Evolutionary conservation across 2,888 invertebrate genomes (phyloP).

Genomic region (Folsomia candida): DNA sequence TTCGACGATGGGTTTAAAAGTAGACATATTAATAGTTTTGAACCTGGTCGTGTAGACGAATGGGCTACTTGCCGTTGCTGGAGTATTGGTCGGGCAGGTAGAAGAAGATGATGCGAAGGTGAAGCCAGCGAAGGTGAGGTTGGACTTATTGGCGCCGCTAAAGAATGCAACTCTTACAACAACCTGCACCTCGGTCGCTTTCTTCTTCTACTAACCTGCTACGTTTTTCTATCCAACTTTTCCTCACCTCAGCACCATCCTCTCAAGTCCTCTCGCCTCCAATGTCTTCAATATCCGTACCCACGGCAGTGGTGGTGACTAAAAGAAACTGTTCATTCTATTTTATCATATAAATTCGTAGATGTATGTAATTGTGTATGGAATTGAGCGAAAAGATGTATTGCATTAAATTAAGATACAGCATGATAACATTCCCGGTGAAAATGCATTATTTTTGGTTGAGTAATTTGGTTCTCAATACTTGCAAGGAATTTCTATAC

Average conservation of each 20-base stretch:
- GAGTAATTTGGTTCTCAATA: no score
- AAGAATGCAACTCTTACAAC: slow-evolving; percentile 31
- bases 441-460: no score
- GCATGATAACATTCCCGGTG: no score
- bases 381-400: no score
- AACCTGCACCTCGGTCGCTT: not conserved
- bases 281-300: no score
- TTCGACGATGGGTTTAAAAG: not conserved
- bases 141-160: slow-evolving; percentile 46
- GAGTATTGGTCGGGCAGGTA: slow-evolving; percentile 2
- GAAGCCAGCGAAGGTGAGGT: slow-evolving; percentile 48
- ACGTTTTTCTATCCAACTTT: not conserved
- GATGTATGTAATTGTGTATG: not conserved
- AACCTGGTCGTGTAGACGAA: slow-evolving; percentile 22
- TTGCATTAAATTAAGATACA: no score
- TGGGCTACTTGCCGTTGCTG: slow-evolving; percentile 21
- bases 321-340: not conserved
- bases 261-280: no score
- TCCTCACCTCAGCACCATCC: no score
- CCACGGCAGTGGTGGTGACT: no score
- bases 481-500: no score
- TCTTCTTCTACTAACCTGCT: not conserved
- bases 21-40: not conserved
- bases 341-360: not conserved
- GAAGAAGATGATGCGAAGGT: slow-evolving; percentile 24